These are phyloP conservation scores for Cyanoderma ruficeps DNA, from an alignment of 2,113 vertebrate genomes.

Conservation along the genomic window DNA sequence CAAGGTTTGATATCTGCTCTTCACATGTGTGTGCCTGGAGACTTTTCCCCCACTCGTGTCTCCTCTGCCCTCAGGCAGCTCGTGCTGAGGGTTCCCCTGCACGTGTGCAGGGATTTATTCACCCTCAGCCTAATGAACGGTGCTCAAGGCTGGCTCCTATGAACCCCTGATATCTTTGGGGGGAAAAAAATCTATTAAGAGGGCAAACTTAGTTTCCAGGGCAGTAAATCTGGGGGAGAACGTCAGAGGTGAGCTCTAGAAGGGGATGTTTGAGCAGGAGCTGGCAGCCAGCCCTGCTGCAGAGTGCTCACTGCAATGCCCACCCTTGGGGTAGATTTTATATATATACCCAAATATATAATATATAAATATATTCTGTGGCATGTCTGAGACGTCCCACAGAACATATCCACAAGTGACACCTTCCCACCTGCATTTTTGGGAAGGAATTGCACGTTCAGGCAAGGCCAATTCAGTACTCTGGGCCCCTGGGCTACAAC, in stretches of 20 bases:
- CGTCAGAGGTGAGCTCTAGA: rapidly evolving
- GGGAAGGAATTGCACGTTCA: neutral
- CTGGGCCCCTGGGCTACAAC: neutral
- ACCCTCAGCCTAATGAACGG: neutral
- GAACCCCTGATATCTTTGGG: neutral
- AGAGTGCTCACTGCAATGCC: neutral
- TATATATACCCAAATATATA: too few relatives aligned
- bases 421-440: neutral
- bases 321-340: too few relatives aligned
- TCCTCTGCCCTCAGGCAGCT: neutral
- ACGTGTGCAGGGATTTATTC: neutral
- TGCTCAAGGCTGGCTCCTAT: neutral
- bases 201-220: neutral
- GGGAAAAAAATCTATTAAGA: neutral
- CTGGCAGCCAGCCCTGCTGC: neutral
- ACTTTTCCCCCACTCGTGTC: neutral
- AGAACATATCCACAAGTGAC: rapidly evolving
- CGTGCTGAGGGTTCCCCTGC: rapidly evolving
- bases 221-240: neutral
- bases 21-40: neutral
- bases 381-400: neutral
- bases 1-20: neutral
- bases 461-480: neutral
- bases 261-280: neutral
- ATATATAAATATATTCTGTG: too few relatives aligned